Base-by-base conservation (phyloP, 1,140 invertebrate genomes). In the Pogonomyrmex californicus region DNA sequence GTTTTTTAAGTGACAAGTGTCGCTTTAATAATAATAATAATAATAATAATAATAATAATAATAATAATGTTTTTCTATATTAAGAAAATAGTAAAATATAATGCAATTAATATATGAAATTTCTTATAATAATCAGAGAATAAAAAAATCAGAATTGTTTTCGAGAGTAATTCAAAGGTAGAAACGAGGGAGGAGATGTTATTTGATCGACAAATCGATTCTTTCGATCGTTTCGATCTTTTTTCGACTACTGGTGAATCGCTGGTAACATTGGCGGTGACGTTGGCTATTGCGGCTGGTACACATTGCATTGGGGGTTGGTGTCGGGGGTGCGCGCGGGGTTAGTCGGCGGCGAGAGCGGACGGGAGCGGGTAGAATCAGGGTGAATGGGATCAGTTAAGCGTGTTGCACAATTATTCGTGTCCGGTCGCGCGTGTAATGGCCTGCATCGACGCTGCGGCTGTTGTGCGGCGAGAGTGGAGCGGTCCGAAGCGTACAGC, bases 351-450 rank as follows among this genome's bases (percentile, higher is more conserved):
- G 93, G 91, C 92, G 93, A 92, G 92, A 93, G 91, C 92, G 93
- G 94, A 95, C 92, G 93, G 92, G 93, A 94, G 92, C 93, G 93
- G 92, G 90, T 92, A 92, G 93, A 94, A 94, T 94, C 93, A 91
- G 91, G 89, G 85, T 95, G 94, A 95, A 95, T 95, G 93, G 93
- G 93, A 95, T 94, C 95, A 95, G 94, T 95, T 95, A 95, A 95
- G 95, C 95, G 95, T 95, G 94, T 94, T 94, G 93, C 92, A 92
- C 94, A 95, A 95, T 95, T 95, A 95, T 95, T 95, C 95, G 94
- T 94, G 94, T 94, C 93, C 94, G 93, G 94, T 95, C 94, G 94
- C 94, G 94, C 93, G 95, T 95, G 94, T 95, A 95, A 95, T 95
- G 93, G 94, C 92, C 93, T 94, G 94, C 94, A 94, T 94, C 94